Evolutionary conservation across 2,888 invertebrate species (phyloP), one percentile per base, ranked within the genome.

Genomic region (Plagodis pulveraria): DNA sequence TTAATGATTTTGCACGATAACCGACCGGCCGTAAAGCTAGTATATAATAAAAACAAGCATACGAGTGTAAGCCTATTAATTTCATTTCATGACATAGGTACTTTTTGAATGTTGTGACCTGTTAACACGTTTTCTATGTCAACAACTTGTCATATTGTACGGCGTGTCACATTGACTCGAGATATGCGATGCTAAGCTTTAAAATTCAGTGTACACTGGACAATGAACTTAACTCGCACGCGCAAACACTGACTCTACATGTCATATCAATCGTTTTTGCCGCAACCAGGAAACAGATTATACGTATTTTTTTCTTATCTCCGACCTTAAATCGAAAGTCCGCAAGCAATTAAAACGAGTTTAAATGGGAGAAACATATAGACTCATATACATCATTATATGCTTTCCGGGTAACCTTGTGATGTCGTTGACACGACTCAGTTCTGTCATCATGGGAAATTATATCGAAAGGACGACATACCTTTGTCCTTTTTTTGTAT

Each of bases 391-490:
- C 65, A 67, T 70, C 70, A 65, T 55, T 67, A 62, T 58, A 22
- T 50, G 57, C 69, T 75, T 81, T 81, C 82, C 81, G 77, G 78
- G 73, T 78, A 70, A 63, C 80, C 80, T 80, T 80, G 78, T 70
- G 63, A 69, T 66, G 74, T 65, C 71, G 74, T 76, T 80, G 77
- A 78, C 78, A 74, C 70, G 61, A 48, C 52, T 50, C 56, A 48
- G 49, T 65, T 61, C 62, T 66, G 66, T 62, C 58, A 64, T 71
- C 76, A 67, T 63, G 66, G 70, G 65, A 72, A 76, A 75, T 69
- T 68, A 55, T 65, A 56, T 65, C 65, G 51, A 59, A 63, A 65
- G 12, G 11, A 35, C n/a, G 41, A 36, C 40, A 44, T 43, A 7
- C 0, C 5, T 40, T 62, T 59, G 56, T 47, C 4, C 22, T 4